phyloP scores from a whole-genome alignment of 2,888 invertebrate genomes.

The Gari tellinella region DNA sequence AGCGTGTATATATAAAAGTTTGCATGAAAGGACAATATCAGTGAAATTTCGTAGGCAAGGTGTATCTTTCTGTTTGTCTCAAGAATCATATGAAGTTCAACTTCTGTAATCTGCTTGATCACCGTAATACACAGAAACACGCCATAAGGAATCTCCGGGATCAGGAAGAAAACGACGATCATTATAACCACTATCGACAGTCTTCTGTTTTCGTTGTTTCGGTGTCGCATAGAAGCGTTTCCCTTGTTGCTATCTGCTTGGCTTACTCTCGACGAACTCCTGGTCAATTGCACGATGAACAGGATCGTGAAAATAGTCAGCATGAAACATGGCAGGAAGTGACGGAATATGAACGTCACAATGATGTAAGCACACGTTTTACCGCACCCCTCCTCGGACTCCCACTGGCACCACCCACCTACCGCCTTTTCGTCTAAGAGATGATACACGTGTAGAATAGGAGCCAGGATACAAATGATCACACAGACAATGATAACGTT shows the following conservation, averaged over 20 bases:
- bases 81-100: too few relatives aligned
- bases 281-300: conserved; percentile 17
- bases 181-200: conserved; percentile 31
- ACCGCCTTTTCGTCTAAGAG: conserved; percentile 14
- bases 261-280: background rate
- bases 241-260: background rate
- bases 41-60: conserved; percentile 6
- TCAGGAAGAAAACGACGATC: conserved; percentile 34
- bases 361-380: conserved; percentile 18
- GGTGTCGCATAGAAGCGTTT: background rate
- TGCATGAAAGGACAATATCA: conserved; percentile 9
- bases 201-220: conserved; percentile 20
- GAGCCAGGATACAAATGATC: conserved; percentile 13
- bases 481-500: conserved; percentile 16
- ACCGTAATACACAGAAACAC: conserved; percentile 5
- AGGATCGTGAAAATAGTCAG: conserved; percentile 24
- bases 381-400: conserved; percentile 7
- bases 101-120: too few relatives aligned
- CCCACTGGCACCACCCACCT: conserved; percentile 32
- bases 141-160: conserved; percentile 41
- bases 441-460: conserved; percentile 29
- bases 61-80: conserved; percentile 1
- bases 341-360: conserved; percentile 26
- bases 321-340: conserved; percentile 26
- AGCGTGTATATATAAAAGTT: conserved; percentile 1